phyloP scores from a whole-genome alignment of 2,888 invertebrate genomes.

The Helobdella robusta region DNA sequence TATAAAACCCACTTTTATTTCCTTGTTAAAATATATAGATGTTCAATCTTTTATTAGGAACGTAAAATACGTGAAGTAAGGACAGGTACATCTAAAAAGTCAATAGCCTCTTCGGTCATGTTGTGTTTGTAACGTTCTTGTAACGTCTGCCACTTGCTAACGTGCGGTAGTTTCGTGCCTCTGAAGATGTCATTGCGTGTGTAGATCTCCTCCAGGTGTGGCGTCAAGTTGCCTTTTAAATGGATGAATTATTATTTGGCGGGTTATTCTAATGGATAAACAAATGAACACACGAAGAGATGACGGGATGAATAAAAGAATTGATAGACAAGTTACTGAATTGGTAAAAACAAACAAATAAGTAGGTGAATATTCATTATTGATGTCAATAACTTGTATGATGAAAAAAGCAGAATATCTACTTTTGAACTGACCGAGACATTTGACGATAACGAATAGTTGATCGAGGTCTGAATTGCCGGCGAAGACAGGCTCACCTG shows the following conservation, averaged over 20 bases:
- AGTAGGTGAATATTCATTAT: no score
- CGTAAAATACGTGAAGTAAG: no score
- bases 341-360: no score
- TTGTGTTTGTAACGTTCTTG: constrained; percentile 31
- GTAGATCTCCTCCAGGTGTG: constrained; percentile 47
- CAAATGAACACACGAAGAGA: no score
- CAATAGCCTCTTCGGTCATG: neutral
- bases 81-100: neutral
- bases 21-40: neutral
- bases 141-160: constrained; percentile 43
- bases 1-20: neutral
- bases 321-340: no score
- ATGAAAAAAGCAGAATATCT: no score
- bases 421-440: constrained; percentile 55
- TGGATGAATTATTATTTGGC: no score
- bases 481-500: constrained; percentile 74
- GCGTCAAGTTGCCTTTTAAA: constrained; percentile 44
- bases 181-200: constrained; percentile 47
- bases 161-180: constrained; percentile 48
- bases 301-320: no score
- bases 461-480: constrained; percentile 84
- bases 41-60: no score
- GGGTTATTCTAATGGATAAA: no score
- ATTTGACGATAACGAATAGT: constrained; percentile 68
- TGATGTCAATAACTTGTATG: no score